These are phyloP conservation scores for Grallaria varia DNA, from an alignment of 2,113 vertebrate genomes.

Conservation along the genomic window DNA sequence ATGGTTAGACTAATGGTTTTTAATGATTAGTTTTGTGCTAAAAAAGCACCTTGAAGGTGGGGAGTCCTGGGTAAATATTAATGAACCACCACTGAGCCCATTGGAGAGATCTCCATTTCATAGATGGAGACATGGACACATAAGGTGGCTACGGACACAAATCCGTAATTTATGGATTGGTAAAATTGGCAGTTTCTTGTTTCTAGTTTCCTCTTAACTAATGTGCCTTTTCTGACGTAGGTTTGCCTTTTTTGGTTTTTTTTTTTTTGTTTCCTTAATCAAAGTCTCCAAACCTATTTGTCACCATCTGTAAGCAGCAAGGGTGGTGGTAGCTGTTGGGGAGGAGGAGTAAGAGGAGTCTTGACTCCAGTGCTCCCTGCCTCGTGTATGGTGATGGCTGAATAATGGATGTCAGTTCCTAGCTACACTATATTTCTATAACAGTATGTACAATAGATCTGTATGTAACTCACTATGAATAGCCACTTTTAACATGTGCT, in stretches of 20 bases:
- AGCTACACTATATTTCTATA: not conserved
- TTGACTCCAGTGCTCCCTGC: not conserved
- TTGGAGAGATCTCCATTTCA: not conserved
- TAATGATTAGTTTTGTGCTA: not conserved
- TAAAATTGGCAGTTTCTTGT: not conserved
- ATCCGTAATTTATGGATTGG: not conserved
- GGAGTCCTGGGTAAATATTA: not conserved
- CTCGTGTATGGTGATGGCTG: not conserved
- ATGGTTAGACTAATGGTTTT: not conserved
- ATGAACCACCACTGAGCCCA: fast-evolving
- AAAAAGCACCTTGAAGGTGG: not conserved
- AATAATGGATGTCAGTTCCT: not conserved
- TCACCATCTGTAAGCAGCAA: not conserved
- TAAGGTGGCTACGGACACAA: not conserved
- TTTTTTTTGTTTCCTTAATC: not conserved
- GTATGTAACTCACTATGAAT: not conserved
- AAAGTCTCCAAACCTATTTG: not conserved
- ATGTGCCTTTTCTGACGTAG: not conserved
- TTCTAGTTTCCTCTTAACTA: not conserved
- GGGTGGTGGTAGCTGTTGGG: not conserved
- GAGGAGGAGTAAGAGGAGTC: not conserved
- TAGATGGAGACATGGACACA: not conserved
- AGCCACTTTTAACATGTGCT: not conserved
- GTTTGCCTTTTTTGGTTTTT: not conserved
- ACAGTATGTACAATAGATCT: not conserved